A percentile compares a stretch with the other conserved stretches of the same genome.
Evolutionary conservation across 1,140 invertebrate species (phyloP).

Genomic region (Drosophila nasuta): DNA sequence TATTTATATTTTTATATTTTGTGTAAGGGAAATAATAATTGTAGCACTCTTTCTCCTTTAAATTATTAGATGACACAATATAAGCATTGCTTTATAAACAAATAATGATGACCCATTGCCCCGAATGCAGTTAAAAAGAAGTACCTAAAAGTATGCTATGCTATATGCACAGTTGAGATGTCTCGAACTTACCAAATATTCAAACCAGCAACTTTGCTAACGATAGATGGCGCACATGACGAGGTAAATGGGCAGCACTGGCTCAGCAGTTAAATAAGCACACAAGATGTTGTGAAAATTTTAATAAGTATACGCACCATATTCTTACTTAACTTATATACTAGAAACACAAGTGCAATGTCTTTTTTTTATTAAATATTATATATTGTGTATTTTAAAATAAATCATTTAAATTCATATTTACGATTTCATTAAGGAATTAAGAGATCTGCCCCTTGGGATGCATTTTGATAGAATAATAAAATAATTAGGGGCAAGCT

Average conservation of each 20-base stretch:
- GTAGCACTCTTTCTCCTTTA: background rate
- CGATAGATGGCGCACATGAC: background rate
- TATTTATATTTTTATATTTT: background rate
- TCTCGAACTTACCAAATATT: background rate
- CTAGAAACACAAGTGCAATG: too few relatives aligned
- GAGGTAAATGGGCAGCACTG: background rate
- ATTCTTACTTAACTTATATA: background rate
- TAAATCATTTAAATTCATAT: background rate
- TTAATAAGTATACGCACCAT: background rate
- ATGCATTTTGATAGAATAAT: conserved; percentile 3
- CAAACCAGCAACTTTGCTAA: background rate
- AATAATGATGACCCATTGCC: background rate
- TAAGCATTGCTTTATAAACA: too few relatives aligned
- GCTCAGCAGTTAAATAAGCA: background rate
- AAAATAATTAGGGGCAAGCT: conserved; percentile 9
- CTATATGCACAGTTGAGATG: background rate
- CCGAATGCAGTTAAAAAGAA: background rate
- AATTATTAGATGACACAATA: too few relatives aligned
- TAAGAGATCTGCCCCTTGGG: background rate
- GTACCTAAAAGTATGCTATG: conserved; percentile 8
- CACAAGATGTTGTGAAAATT: background rate
- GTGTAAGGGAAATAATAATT: background rate
- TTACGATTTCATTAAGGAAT: background rate
- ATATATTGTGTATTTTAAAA: background rate
- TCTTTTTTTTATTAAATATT: too few relatives aligned